Evolutionary conservation across 2,113 vertebrate genomes (phyloP).

Genomic region (Hippocampus comes): DNA sequence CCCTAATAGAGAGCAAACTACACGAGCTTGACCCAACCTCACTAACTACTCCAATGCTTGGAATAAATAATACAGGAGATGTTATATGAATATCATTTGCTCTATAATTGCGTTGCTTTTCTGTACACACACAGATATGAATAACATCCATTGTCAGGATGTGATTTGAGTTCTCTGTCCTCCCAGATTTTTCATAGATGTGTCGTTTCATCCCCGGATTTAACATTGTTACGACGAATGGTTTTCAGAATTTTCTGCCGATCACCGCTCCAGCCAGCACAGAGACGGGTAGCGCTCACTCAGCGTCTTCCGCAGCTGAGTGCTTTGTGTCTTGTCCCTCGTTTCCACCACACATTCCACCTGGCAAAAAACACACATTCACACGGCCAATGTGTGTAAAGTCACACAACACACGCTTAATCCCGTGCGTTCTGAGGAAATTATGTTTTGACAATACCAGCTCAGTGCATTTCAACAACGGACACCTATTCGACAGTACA

Average conservation of each 20-base stretch:
- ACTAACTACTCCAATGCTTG: conserved; percentile 13
- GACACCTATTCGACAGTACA: too few species aligned
- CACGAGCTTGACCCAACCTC: conserved; percentile 16
- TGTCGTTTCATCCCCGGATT: not conserved
- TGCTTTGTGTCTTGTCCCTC: conserved; percentile 79
- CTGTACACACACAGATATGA: conserved; percentile 13
- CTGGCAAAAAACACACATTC: conserved; percentile 59
- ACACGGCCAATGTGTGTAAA: not conserved
- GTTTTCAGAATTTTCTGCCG: not conserved
- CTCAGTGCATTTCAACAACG: too few species aligned
- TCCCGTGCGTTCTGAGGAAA: not conserved
- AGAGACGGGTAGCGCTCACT: conserved; percentile 79
- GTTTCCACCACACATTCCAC: conserved; percentile 86
- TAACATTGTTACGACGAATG: not conserved
- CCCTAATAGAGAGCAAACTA: conserved; percentile 7
- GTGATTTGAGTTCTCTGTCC: conserved; percentile 13
- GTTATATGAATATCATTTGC: conserved; percentile 12
- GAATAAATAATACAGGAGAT: conserved; percentile 18
- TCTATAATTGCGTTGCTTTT: conserved; percentile 43
- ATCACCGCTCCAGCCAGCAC: conserved; percentile 79
- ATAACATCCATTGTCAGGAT: conserved; percentile 21
- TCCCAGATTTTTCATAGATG: not conserved
- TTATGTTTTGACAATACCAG: not conserved
- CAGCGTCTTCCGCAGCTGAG: conserved; percentile 74
- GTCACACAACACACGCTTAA: not conserved